phyloP scores from a whole-genome alignment of 1,140 invertebrate genomes.

The Conus ventricosus region DNA sequence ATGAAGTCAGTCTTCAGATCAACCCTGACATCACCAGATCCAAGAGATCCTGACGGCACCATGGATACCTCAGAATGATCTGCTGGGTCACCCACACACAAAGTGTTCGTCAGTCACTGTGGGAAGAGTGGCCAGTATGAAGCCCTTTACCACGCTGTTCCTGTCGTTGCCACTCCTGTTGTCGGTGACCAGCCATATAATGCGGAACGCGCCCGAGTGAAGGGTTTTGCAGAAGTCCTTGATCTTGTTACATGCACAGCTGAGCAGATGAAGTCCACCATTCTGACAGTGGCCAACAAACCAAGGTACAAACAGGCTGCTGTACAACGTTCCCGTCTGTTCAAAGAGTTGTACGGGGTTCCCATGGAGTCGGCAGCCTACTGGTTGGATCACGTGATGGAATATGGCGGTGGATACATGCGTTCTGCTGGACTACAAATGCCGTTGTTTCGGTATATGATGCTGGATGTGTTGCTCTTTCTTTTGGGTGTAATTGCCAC shows the following conservation, averaged over 20 bases:
- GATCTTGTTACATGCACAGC: conserved; percentile 52
- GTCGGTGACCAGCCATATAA: conserved; percentile 81
- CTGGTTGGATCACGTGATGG: conserved; percentile 57
- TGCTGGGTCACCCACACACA: conserved; percentile 78
- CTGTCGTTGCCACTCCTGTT: conserved; percentile 84
- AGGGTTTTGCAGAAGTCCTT: conserved; percentile 64
- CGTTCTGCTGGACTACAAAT: conserved; percentile 46
- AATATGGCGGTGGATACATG: conserved; percentile 57
- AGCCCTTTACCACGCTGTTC: conserved; percentile 84
- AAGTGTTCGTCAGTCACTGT: conserved; percentile 85
- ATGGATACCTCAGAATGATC: conserved; percentile 89
- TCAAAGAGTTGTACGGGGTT: conserved; percentile 30
- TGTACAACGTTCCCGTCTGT: conserved; percentile 48
- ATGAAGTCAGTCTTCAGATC: conserved; percentile 33
- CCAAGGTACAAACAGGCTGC: conserved; percentile 46
- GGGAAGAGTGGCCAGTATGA: conserved; percentile 82
- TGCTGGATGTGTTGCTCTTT: conserved; percentile 50
- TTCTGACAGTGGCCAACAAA: conserved; percentile 53
- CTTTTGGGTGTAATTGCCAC: background rate
- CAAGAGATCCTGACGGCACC: conserved; percentile 81
- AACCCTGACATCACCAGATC: conserved; percentile 61
- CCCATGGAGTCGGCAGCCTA: conserved; percentile 46
- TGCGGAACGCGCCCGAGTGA: conserved; percentile 63
- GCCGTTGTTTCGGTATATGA: conserved; percentile 50
- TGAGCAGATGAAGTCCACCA: conserved; percentile 39